Evolutionary conservation across 2,113 vertebrate genomes (phyloP), one percentile per base, ranked within the genome.

Genomic region (Poeciliopsis turrubarensis): DNA sequence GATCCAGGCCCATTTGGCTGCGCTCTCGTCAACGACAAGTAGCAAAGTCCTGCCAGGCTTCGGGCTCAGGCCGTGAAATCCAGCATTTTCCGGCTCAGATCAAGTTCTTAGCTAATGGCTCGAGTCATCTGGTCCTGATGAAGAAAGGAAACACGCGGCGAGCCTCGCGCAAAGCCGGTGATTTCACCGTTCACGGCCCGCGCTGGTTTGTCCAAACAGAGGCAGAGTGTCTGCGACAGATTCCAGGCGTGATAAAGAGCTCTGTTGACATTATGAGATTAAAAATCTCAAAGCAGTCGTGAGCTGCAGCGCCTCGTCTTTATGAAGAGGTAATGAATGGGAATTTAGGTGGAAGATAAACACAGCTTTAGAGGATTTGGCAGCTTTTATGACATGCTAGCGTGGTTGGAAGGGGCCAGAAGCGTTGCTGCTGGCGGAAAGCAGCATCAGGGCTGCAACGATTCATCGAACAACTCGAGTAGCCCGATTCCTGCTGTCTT

Each of bases 91-190:
- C 82, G 73, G 78, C 65, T 79, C 66, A 85, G 90, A 78, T 90
- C 84, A 88, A 87, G 73, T 86, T 86, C 79, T 91, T 85, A 75
- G 60, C 87, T 91, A 91, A 91, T 89, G 72, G 80, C 73, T 7
- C 72, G 66, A 73, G 57, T 68, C 91, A 92, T 91, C 89, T 93
- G 92, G 90, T 83, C 80, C 77, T 79, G 76, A 91, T 93, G 89
- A 92, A 73, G 68, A 83, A 79, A 86, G 79, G 89, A 91, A 90
- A 89, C 83, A 81, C 80, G 17, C 68, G 3, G 51, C 51, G 34
- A 73, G 68, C 57, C 60, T 72, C 19, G 63, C 3, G 47, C 81
- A 30, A 74, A 70, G 26, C 32, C 30, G 37, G 71, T 73, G 80
- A 68, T 84, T 90, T 62, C 70, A 77, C 76, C 30, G 39, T 68